Conservation (phyloP, 2,113 vertebrate species). For the Dipodomys merriami region DNA sequence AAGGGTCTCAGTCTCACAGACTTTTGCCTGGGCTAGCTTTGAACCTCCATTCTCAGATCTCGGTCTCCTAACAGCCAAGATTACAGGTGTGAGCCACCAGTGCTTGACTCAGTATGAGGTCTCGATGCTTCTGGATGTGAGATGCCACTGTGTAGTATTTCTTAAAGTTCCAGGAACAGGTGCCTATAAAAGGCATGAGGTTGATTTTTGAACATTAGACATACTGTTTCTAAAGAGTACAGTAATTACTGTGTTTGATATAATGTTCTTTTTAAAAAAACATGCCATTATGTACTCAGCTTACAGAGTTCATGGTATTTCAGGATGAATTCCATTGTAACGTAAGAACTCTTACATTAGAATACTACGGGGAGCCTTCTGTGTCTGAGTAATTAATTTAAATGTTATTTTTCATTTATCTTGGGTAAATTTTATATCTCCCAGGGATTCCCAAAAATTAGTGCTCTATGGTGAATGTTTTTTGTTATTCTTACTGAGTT, state of each 20-base stretch:
- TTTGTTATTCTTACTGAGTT: conserved; percentile 57
- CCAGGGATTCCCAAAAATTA: neutral
- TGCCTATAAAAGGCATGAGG: neutral
- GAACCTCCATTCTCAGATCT: too few species aligned
- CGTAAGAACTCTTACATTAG: neutral
- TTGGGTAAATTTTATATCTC: neutral
- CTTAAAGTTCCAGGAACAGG: neutral
- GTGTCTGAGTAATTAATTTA: conserved; percentile 34
- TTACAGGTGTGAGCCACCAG: too few species aligned
- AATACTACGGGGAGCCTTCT: neutral
- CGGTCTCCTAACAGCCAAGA: too few species aligned
- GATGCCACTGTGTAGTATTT: neutral
- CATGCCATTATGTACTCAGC: neutral
- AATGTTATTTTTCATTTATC: neutral
- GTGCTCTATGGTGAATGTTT: neutral
- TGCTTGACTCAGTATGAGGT: neutral
- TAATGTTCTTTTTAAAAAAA: neutral
- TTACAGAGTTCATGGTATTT: neutral
- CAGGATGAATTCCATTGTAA: neutral
- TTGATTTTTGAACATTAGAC: neutral
- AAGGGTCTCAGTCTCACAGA: too few species aligned
- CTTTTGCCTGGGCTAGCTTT: too few species aligned
- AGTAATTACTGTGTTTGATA: neutral
- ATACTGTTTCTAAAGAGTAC: neutral
- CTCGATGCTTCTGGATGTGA: conserved; percentile 4